Percentiles rank a stretch among this genome's conserved stretches.
phyloP scores from a whole-genome alignment of 2,113 vertebrate genomes.

The Dunckerocampus dactyliophorus region DNA sequence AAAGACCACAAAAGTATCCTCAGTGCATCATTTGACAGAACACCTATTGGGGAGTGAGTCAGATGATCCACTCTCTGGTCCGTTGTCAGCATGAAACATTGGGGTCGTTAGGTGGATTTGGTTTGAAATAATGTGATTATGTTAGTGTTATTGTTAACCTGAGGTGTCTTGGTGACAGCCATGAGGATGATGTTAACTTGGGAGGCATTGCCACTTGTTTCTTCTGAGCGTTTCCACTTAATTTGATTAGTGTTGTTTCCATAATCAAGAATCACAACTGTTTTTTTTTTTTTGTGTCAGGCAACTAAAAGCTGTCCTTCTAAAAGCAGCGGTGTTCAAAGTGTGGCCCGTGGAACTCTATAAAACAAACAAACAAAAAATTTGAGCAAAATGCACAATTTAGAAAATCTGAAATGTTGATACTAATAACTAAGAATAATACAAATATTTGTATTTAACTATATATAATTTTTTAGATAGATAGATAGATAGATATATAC shows the following conservation, averaged over 20 bases:
- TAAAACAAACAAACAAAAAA: too few relatives aligned
- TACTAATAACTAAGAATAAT: too few relatives aligned
- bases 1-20: background rate
- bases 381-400: too few relatives aligned
- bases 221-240: background rate
- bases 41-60: background rate
- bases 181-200: background rate
- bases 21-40: background rate
- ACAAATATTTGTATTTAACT: too few relatives aligned
- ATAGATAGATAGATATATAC: too few relatives aligned
- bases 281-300: background rate
- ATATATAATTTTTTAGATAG: too few relatives aligned
- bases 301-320: background rate
- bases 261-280: background rate
- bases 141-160: background rate
- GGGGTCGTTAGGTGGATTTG: background rate
- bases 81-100: background rate
- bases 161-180: background rate
- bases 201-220: slow-evolving; percentile 1
- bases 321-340: background rate
- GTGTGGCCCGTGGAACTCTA: too few relatives aligned
- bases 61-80: background rate
- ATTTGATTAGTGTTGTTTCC: slow-evolving; percentile 1
- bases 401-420: too few relatives aligned
- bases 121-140: background rate